A percentile compares a stretch with the other conserved stretches of the same genome.
Conservation (phyloP, 2,888 invertebrate genomes). For the Lordiphosa fenestrarum region DNA sequence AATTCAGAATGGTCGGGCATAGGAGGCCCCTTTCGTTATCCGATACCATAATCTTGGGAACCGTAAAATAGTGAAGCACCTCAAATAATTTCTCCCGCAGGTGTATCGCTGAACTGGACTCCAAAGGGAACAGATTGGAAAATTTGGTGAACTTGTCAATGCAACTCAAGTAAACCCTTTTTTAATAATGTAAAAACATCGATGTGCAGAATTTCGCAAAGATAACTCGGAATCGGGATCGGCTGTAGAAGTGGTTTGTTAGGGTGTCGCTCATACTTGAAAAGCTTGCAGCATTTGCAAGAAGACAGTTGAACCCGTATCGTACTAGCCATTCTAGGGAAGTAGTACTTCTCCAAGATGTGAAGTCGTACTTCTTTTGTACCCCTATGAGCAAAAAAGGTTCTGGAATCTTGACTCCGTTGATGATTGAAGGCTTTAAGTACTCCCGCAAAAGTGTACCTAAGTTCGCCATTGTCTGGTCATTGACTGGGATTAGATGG, state of each 20-base stretch:
- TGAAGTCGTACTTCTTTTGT: slow-evolving; percentile 3
- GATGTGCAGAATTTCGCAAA: slow-evolving; percentile 13
- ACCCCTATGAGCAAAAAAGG: slow-evolving; percentile 12
- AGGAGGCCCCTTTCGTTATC: too few species aligned
- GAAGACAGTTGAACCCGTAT: slow-evolving; percentile 6
- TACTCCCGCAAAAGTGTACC: background rate
- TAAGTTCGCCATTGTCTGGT: too few species aligned
- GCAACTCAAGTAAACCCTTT: too few species aligned
- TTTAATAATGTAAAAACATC: background rate
- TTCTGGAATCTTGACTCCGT: too few species aligned
- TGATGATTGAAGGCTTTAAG: too few species aligned
- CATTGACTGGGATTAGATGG: too few species aligned
- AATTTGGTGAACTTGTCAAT: background rate
- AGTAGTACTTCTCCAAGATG: slow-evolving; percentile 15
- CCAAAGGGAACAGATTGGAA: slow-evolving; percentile 8
- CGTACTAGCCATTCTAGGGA: slow-evolving; percentile 7
- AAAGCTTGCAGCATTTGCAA: slow-evolving; percentile 6
- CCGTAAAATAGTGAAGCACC: too few species aligned
- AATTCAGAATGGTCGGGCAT: too few species aligned
- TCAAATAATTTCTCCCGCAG: slow-evolving; percentile 11
- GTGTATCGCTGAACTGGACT: slow-evolving; percentile 8
- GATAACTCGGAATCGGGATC: slow-evolving; percentile 7
- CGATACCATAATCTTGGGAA: too few species aligned
- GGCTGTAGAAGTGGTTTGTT: slow-evolving; percentile 11
- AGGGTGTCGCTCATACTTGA: slow-evolving; percentile 12